Base-by-base conservation (phyloP, 2,888 invertebrate genomes). In the Aphrophora alni region DNA sequence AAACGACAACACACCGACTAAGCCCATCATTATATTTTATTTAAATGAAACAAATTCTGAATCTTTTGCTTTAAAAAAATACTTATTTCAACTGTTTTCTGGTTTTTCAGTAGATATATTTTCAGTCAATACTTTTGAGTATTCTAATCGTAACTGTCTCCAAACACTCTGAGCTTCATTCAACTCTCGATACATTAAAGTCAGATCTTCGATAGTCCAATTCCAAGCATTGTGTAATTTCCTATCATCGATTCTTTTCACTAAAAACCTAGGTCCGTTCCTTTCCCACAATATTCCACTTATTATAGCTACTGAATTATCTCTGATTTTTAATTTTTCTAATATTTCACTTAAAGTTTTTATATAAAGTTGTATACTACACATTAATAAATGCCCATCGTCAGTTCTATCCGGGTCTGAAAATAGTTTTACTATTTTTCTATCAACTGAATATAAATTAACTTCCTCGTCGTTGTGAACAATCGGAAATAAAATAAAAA, bases 401-500 rank as follows among this genome's bases (percentile, higher is more conserved):
- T 51, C 51, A 0, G 51, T 24, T 21, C 21, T n/a, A 0, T n/a
- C 25, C 8, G 78, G 78, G 27, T 44, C 51, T 3, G 78, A 51
- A 1, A 78, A 17, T 10, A 78, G 21, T 38, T 59, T 71, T 0
- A 78, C 78, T 21, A 78, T 72, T 5, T 71, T 78, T 51, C 78
- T 72, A n/a, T 78, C 78, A 26, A 78, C 72, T 33, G 78, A 78
- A 25, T 78, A 78, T 26, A 78, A 51, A 51, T 78, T 78, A 25
- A 78, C 78, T 8, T 78, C 78, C 25, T 77, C 77, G n/a, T 72
- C 72, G 21, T 59, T n/a, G 21, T 21, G 21, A 21, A 21, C 59
- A 21, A 59, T 12, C 1, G n/a, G 59, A 59, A 59, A 21, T 21
- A 59, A 59, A 21, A 59, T 21, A 21, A 59, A 59, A 2, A 59